Base-by-base conservation (phyloP, 2,797 vertebrate species). In the Ptychadena robeensis region DNA sequence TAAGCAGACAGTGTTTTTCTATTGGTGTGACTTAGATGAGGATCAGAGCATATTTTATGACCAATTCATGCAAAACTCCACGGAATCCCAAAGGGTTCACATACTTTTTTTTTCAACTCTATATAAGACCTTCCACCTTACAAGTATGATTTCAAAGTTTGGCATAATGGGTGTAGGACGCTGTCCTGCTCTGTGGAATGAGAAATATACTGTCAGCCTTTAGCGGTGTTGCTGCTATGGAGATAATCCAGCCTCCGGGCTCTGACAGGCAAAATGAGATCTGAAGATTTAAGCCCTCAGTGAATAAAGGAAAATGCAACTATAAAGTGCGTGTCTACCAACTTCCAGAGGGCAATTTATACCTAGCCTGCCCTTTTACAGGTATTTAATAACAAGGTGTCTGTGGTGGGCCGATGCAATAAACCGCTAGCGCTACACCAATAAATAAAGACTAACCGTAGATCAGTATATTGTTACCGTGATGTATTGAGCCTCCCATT, bases 161-260 rank as follows among this genome's bases (percentile, higher is more conserved):
- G 44, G 27, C 57, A 63, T 34, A 64, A 3, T 30, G 66, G 64
- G 30, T 31, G 63, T 67, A 9, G 12, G 25, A 30, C 0, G 38
- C 1, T 12, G 75, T 53, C 63, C 1, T 78, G 74, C 64, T 67
- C 18, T 32, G 38, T 30, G 5, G 63, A 48, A 78, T 78, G 66
- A 67, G 31, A 78, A 78, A 22, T 22, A 31, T 34, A 27, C 9
- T 25, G 38, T 31, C 25, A 59, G 40, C 65, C 27, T 44, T 79
- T 79, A 68, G 53, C 76, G 6, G 31, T 31, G 14, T 40, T 40
- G 78, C 78, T 80, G 66, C 78, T 80, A 80, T 80, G 78, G 67
- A 70, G 78, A 80, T 80, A 61, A 63, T 80, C 66, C 67, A 9
- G 63, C 75, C 30, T 11, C 64, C 9, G 34, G 75, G 40, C 40